Conservation (phyloP, 2,888 invertebrate species). For the Electrophaes corylata region DNA sequence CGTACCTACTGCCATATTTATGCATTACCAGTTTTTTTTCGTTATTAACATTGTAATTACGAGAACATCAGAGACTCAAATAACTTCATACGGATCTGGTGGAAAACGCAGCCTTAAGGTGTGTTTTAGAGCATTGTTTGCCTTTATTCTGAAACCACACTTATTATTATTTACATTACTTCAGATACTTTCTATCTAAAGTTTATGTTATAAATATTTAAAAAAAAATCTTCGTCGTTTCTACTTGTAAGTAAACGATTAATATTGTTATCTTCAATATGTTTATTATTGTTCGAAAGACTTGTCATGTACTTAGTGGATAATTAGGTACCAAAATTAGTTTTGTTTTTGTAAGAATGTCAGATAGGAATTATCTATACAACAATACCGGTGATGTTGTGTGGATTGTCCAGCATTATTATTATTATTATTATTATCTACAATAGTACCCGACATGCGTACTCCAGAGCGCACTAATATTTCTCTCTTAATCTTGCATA, state of each 20-base stretch:
- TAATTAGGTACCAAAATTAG: slow-evolving; percentile 5
- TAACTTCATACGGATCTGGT: too few relatives aligned
- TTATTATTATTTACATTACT: slow-evolving; percentile 56
- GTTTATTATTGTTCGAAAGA: slow-evolving; percentile 22
- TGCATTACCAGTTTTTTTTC: too few relatives aligned
- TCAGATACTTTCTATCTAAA: slow-evolving; percentile 67
- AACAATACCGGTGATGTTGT: too few relatives aligned
- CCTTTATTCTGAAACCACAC: background rate
- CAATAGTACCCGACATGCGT: background rate
- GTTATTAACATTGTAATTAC: too few relatives aligned
- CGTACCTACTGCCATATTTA: too few relatives aligned
- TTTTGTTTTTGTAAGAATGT: background rate
- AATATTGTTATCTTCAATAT: slow-evolving; percentile 14
- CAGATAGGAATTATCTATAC: background rate
- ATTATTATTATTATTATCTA: too few relatives aligned
- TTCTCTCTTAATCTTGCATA: background rate
- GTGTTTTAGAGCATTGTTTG: background rate
- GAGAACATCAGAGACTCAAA: too few relatives aligned
- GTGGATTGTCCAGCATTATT: too few relatives aligned
- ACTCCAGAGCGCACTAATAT: background rate
- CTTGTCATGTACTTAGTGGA: slow-evolving; percentile 37
- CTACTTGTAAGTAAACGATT: slow-evolving; percentile 8
- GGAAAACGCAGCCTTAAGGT: too few relatives aligned
- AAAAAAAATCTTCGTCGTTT: slow-evolving; percentile 15
- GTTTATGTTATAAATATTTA: slow-evolving; percentile 56